Evolutionary conservation across 2,113 vertebrate genomes (phyloP).

Genomic region (Macquaria australasica): DNA sequence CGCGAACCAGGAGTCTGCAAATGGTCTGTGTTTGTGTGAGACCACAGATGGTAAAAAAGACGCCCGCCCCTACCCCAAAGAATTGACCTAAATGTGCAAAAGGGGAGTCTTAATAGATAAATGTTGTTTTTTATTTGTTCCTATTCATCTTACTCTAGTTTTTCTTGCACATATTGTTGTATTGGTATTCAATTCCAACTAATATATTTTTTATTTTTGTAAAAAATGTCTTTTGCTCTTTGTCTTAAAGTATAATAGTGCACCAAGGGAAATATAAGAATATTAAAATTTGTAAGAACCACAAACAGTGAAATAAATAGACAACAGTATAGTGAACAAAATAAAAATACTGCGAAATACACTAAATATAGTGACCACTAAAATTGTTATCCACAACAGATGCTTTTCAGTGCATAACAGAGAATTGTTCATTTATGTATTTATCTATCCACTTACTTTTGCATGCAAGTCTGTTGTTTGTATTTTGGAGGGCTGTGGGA

Average conservation of each 20-base stretch:
- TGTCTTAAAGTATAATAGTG: neutral
- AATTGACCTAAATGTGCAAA: slow-evolving; percentile 67
- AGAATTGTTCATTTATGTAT: neutral
- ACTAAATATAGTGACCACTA: neutral
- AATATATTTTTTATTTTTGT: neutral
- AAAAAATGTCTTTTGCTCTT: neutral
- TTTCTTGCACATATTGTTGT: neutral
- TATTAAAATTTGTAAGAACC: neutral
- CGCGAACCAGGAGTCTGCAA: slow-evolving; percentile 57
- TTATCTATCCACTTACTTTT: neutral
- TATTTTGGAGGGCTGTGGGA: neutral
- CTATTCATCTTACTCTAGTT: neutral
- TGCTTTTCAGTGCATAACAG: neutral
- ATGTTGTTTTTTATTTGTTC: neutral
- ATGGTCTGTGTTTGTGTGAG: slow-evolving; percentile 56
- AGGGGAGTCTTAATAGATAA: slow-evolving; percentile 28
- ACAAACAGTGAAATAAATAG: neutral
- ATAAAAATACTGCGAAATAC: neutral
- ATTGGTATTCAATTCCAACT: neutral
- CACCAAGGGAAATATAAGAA: neutral
- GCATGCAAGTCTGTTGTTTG: neutral
- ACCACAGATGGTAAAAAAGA: slow-evolving; percentile 57
- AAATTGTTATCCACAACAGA: neutral
- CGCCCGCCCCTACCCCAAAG: slow-evolving; percentile 19
- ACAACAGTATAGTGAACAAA: neutral